These are phyloP conservation scores for Pristionchus entomophagus DNA, from an alignment of 2,888 invertebrate species.

Conservation along the genomic window DNA sequence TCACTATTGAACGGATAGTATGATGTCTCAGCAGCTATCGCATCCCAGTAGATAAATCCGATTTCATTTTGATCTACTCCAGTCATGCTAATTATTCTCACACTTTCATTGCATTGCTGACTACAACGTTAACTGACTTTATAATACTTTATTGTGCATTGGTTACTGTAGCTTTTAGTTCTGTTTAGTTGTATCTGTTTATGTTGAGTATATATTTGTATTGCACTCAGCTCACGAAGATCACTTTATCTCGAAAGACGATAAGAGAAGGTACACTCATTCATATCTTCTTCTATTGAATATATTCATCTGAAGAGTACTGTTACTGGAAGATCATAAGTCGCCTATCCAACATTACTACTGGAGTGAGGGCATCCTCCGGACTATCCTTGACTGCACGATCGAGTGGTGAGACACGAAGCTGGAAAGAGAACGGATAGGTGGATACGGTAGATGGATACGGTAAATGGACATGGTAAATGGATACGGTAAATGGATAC, in stretches of 20 bases:
- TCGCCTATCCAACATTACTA: background rate
- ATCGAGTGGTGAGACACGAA: background rate
- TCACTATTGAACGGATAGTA: too few relatives aligned
- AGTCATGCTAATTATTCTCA: too few relatives aligned
- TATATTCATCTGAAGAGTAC: background rate
- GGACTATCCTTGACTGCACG: background rate
- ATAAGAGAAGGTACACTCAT: background rate
- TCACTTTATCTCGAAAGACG: constrained; percentile 31
- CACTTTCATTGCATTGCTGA: too few relatives aligned
- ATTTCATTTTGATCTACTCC: too few relatives aligned
- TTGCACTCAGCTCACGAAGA: too few relatives aligned
- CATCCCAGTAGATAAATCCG: too few relatives aligned
- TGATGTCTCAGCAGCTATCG: too few relatives aligned
- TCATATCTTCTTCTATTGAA: background rate
- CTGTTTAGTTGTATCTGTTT: too few relatives aligned
- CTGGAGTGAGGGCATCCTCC: background rate
- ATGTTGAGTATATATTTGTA: too few relatives aligned
- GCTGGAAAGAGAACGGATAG: background rate
- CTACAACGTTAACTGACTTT: too few relatives aligned
- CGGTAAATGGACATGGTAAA: background rate
- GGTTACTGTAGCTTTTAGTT: too few relatives aligned
- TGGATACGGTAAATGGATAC: background rate
- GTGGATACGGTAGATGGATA: background rate
- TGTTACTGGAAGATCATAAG: background rate
- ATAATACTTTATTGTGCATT: too few relatives aligned